phyloP scores from a whole-genome alignment of 2,113 vertebrate genomes.

The Centropus bengalensis region DNA sequence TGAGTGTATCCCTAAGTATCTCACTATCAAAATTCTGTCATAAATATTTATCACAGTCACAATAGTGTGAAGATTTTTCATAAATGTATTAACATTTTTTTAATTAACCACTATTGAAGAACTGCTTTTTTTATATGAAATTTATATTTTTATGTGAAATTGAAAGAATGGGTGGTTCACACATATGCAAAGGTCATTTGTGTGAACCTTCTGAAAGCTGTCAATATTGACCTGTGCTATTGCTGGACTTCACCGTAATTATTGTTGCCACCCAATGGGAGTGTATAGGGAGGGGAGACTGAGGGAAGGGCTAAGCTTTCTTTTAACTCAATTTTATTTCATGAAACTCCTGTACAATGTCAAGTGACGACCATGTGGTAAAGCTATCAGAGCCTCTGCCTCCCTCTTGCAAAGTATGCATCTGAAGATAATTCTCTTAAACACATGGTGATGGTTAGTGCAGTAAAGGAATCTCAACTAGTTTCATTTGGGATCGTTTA shows the following conservation, averaged over 20 bases:
- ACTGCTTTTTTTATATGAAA: not conserved
- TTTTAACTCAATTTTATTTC: not conserved
- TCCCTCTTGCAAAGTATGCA: not conserved
- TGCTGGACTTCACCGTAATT: not conserved
- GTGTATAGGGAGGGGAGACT: not conserved
- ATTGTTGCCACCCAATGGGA: not conserved
- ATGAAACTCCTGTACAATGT: not conserved
- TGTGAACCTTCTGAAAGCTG: not conserved
- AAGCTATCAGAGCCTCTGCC: not conserved
- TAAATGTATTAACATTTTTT: not conserved
- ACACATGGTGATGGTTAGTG: not conserved
- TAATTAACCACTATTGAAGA: too few species aligned
- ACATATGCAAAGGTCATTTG: too few species aligned
- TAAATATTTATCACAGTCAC: not conserved
- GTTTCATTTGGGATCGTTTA: not conserved
- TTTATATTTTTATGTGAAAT: not conserved
- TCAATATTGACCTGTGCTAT: not conserved
- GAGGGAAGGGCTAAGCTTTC: not conserved
- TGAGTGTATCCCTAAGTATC: not conserved
- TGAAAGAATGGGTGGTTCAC: not conserved
- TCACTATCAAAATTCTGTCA: not conserved
- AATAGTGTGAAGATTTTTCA: not conserved
- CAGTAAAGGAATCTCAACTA: not conserved
- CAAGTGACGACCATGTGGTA: accelerated
- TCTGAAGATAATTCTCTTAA: not conserved